phyloP scores from a whole-genome alignment of 1,140 invertebrate genomes.

The Pantala flavescens region DNA sequence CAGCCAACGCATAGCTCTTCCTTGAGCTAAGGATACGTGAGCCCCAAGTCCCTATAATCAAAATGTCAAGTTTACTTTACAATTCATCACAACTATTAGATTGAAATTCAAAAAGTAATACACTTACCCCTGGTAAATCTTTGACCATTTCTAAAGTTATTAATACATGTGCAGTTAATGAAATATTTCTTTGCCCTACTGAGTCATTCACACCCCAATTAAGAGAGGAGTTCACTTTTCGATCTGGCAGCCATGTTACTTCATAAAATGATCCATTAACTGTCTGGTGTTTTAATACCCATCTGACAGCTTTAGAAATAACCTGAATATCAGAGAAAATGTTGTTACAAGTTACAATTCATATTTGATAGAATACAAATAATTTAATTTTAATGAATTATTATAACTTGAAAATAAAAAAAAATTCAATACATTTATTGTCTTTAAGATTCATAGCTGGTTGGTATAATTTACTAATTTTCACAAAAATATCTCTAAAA shows the following conservation, averaged over 20 bases:
- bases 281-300: slow-evolving; percentile 70
- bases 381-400: too few relatives aligned
- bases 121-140: slow-evolving; percentile 57
- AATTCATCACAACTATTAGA: neutral
- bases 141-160: slow-evolving; percentile 73
- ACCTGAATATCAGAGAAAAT: slow-evolving; percentile 36
- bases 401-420: slow-evolving; percentile 1
- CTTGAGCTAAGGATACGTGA: slow-evolving; percentile 55
- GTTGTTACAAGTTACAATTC: neutral
- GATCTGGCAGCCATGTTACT: slow-evolving; percentile 64
- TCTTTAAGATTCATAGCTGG: neutral
- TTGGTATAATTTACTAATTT: too few relatives aligned
- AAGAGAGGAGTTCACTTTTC: slow-evolving; percentile 69
- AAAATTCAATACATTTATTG: neutral
- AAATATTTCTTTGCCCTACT: slow-evolving; percentile 63
- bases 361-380: slow-evolving; percentile 4
- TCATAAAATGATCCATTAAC: slow-evolving; percentile 76
- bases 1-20: slow-evolving; percentile 65
- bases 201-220: slow-evolving; percentile 38
- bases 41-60: slow-evolving; percentile 50
- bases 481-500: too few relatives aligned
- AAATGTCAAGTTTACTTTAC: slow-evolving; percentile 15
- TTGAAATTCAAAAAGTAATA: slow-evolving; percentile 13
- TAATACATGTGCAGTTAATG: slow-evolving; percentile 78
- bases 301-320: slow-evolving; percentile 63